phyloP scores from a whole-genome alignment of 2,113 vertebrate species.

The Myanophis thanlyinensis region DNA sequence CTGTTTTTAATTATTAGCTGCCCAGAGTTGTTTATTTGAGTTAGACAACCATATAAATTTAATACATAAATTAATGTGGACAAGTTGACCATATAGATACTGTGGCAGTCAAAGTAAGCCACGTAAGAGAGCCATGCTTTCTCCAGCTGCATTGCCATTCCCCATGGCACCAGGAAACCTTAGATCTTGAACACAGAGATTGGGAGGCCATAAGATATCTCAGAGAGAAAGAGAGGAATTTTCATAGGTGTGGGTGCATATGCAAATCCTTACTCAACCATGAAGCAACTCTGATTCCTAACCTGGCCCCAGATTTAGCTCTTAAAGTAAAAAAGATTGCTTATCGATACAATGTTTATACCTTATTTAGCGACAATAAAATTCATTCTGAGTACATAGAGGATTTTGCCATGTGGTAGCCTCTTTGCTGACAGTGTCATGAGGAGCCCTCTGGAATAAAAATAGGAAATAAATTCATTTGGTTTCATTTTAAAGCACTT shows the following conservation, averaged over 20 bases:
- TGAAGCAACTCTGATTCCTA: background rate
- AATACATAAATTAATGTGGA: background rate
- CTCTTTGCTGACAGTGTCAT: background rate
- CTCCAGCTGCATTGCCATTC: background rate
- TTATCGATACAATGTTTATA: background rate
- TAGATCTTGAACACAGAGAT: background rate
- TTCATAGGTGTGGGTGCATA: background rate
- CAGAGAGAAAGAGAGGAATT: background rate
- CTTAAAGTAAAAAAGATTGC: background rate
- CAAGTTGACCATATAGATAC: background rate
- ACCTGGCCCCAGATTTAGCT: background rate
- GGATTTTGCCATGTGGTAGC: background rate
- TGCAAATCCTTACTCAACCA: background rate
- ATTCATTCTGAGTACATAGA: background rate
- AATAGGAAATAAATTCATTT: background rate
- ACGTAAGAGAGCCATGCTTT: background rate
- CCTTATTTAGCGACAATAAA: background rate
- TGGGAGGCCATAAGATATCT: background rate
- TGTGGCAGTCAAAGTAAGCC: background rate
- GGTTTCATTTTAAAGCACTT: background rate
- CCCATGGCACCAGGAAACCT: background rate
- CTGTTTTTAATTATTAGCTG: background rate
- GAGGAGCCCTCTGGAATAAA: background rate
- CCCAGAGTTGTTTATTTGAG: background rate
- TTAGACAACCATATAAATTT: background rate